phyloP scores from a whole-genome alignment of 2,113 vertebrate species.

The Sarotherodon lohbergeri region DNA sequence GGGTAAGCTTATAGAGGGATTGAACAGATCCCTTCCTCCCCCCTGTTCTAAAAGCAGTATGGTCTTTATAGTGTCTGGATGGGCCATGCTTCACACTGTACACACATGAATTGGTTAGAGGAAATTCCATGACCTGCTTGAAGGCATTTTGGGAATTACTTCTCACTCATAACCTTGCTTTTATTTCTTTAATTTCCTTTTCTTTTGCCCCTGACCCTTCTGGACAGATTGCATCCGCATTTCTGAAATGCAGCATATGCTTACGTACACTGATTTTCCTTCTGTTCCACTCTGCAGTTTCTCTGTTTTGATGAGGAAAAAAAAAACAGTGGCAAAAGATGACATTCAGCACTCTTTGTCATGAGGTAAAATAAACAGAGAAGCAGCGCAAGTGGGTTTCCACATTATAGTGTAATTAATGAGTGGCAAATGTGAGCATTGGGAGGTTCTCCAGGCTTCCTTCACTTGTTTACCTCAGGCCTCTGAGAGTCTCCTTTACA shows the following conservation, averaged over 20 bases:
- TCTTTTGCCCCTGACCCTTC: neutral
- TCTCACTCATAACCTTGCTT: neutral
- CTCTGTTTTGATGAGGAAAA: conserved; percentile 13
- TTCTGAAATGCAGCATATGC: neutral
- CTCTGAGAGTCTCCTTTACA: neutral
- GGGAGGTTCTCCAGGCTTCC: neutral
- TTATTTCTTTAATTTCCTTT: neutral
- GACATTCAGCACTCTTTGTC: neutral
- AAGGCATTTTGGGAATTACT: neutral
- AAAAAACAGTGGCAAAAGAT: neutral
- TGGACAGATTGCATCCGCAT: neutral
- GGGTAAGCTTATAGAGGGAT: neutral
- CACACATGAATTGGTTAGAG: conserved; percentile 3
- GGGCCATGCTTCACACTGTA: neutral
- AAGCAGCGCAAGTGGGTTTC: neutral
- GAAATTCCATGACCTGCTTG: conserved; percentile 49
- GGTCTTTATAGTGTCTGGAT: neutral
- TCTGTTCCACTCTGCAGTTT: neutral
- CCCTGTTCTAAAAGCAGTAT: neutral
- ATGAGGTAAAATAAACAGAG: neutral
- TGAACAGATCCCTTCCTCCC: neutral
- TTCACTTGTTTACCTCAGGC: neutral
- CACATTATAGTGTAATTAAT: neutral
- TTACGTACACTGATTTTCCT: neutral
- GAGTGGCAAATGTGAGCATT: neutral